phyloP scores from a whole-genome alignment of 2,888 invertebrate genomes.

The Stratiomys singularior region DNA sequence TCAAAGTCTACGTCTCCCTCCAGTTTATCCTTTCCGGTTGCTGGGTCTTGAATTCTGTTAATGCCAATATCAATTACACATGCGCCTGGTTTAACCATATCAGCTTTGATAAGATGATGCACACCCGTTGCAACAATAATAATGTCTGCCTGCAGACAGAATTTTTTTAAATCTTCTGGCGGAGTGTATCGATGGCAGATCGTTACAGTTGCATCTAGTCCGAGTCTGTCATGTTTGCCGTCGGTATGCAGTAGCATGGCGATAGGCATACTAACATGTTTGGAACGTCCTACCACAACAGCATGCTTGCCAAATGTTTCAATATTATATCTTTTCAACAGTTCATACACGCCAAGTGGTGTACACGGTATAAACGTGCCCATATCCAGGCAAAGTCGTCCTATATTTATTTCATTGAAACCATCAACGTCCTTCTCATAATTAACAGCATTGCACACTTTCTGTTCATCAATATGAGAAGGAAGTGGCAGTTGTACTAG shows the following conservation, averaged over 20 bases:
- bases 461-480: conserved; percentile 77
- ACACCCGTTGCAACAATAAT: conserved; percentile 70
- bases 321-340: conserved; percentile 70
- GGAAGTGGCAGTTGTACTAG: conserved; percentile 88
- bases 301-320: conserved; percentile 87
- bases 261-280: conserved; percentile 92
- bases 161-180: conserved; percentile 75
- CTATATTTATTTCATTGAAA: conserved; percentile 85
- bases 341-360: conserved; percentile 71
- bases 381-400: conserved; percentile 79
- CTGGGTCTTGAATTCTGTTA: conserved; percentile 73
- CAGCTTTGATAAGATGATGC: conserved; percentile 77
- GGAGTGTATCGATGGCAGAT: conserved; percentile 92
- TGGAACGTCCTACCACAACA: conserved; percentile 89
- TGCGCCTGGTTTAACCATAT: conserved; percentile 91
- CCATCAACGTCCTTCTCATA: conserved; percentile 92
- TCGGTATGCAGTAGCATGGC: conserved; percentile 86
- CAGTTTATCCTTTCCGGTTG: conserved; percentile 75
- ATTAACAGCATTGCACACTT: conserved; percentile 78
- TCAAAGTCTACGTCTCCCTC: conserved; percentile 93
- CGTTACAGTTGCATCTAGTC: conserved; percentile 88
- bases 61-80: conserved; percentile 92
- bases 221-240: conserved; percentile 74
- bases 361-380: conserved; percentile 82
- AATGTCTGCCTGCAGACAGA: conserved; percentile 68